Conservation (phyloP, 2,888 invertebrate species). For the Tuberolachnus salignus region DNA sequence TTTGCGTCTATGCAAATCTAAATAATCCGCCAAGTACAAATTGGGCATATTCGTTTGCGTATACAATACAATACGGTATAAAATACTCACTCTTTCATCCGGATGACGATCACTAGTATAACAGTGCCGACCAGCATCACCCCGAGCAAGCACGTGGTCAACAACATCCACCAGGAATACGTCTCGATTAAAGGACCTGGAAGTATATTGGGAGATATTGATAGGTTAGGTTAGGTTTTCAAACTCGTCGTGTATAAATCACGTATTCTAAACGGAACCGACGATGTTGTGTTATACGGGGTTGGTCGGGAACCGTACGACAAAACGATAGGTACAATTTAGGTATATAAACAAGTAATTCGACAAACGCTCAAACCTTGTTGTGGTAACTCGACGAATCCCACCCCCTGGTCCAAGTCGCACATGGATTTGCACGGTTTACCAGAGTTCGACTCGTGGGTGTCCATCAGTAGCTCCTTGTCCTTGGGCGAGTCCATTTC, state of each 20-base stretch:
- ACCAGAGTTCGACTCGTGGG: constrained; percentile 60
- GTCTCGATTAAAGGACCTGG: constrained; percentile 44
- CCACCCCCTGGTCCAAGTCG: constrained; percentile 69
- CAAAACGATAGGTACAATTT: neutral
- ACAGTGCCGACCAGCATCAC: constrained; percentile 43
- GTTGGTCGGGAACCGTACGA: neutral
- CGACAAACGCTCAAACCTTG: constrained; percentile 67
- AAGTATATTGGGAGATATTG: too few relatives aligned
- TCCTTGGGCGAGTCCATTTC: constrained; percentile 38
- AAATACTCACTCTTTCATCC: constrained; percentile 42
- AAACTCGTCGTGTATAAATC: constrained; percentile 59
- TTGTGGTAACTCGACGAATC: constrained; percentile 80
- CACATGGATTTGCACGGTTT: constrained; percentile 61
- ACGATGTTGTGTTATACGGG: neutral
- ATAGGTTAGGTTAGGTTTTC: too few relatives aligned
- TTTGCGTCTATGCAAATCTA: too few relatives aligned
- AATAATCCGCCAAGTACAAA: too few relatives aligned
- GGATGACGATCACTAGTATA: constrained; percentile 28
- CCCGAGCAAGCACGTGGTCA: constrained; percentile 42
- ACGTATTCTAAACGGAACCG: neutral
- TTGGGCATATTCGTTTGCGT: too few relatives aligned
- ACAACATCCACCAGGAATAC: constrained; percentile 45
- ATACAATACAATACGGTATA: too few relatives aligned
- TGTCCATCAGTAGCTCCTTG: constrained; percentile 62
- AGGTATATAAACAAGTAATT: neutral